A percentile compares a stretch with the other conserved stretches of the same genome.
These are phyloP conservation scores for Cordilura impudica DNA, from an alignment of 2,888 invertebrate genomes.

Conservation along the genomic window DNA sequence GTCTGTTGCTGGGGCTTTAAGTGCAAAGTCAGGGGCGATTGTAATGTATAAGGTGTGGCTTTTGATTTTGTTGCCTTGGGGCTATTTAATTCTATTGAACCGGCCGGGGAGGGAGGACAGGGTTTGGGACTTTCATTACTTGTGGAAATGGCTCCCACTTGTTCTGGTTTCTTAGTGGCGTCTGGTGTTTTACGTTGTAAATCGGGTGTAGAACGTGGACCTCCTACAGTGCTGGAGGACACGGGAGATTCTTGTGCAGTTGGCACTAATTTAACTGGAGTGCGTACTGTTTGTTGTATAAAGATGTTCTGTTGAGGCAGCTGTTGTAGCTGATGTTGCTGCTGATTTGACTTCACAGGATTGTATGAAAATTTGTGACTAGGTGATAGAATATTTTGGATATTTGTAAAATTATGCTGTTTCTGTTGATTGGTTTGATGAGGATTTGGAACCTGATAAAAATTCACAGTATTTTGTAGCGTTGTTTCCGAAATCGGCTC, in stretches of 20 bases:
- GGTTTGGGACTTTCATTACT: conserved; percentile 87
- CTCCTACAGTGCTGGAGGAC: conserved; percentile 70
- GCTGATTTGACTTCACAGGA: conserved; percentile 9
- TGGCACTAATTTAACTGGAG: conserved; percentile 76
- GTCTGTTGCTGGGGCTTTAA: conserved; percentile 71
- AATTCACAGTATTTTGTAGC: conserved; percentile 24
- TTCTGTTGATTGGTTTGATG: too few relatives aligned
- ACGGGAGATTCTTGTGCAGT: conserved; percentile 77
- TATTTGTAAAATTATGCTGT: conserved; percentile 37
- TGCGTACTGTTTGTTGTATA: conserved; percentile 64
- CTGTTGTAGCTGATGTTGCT: conserved; percentile 6
- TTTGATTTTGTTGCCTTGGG: conserved; percentile 62
- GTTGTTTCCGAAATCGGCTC: conserved; percentile 19
- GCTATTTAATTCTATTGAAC: conserved; percentile 68
- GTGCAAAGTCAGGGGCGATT: conserved; percentile 71
- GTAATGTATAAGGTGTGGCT: conserved; percentile 60
- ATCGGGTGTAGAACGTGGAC: conserved; percentile 66
- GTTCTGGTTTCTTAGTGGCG: conserved; percentile 84
- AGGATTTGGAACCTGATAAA: conserved; percentile 47
- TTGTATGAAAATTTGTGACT: conserved; percentile 33
- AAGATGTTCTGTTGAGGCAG: conserved; percentile 51
- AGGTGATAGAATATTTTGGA: conserved; percentile 32
- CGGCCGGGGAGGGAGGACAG: conserved; percentile 81
- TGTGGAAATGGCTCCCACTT: conserved; percentile 90
- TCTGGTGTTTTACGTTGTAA: conserved; percentile 63